phyloP scores from a whole-genome alignment of 2,888 invertebrate genomes.

The Agrilus mali region DNA sequence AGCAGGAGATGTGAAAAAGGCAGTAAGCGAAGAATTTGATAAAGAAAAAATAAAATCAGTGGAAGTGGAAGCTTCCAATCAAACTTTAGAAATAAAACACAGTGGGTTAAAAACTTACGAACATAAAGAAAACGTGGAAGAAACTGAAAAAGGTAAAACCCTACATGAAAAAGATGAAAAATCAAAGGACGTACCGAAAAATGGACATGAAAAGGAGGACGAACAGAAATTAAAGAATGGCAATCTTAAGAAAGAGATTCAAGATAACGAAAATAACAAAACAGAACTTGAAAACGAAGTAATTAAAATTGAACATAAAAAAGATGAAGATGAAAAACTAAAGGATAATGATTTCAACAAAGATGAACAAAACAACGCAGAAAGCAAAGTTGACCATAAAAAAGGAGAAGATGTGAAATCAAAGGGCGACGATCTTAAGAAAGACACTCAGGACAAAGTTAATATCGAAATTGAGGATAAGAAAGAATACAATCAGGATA shows the following conservation, averaged over 20 bases:
- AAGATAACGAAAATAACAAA: background rate
- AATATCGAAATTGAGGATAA: background rate
- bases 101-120: slow-evolving; percentile 7
- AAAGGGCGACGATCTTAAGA: background rate
- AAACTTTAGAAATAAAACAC: slow-evolving; percentile 10
- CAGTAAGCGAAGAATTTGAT: background rate
- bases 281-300: background rate
- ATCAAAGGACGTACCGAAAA: background rate
- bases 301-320: slow-evolving; percentile 8
- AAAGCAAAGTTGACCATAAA: background rate
- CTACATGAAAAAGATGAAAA: background rate
- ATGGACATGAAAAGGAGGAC: background rate
- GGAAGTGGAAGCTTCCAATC: too few species aligned
- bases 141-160: background rate
- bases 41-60: too few species aligned
- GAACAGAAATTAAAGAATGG: background rate
- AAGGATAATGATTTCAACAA: background rate
- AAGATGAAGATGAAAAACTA: slow-evolving; percentile 3
- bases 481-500: too few species aligned
- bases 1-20: slow-evolving; percentile 1
- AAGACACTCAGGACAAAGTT: background rate
- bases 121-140: slow-evolving; percentile 4
- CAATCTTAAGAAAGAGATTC: background rate
- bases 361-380: background rate
- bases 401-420: background rate